Conservation (phyloP, 2,797 vertebrate genomes). For the Hybognathus amarus region DNA sequence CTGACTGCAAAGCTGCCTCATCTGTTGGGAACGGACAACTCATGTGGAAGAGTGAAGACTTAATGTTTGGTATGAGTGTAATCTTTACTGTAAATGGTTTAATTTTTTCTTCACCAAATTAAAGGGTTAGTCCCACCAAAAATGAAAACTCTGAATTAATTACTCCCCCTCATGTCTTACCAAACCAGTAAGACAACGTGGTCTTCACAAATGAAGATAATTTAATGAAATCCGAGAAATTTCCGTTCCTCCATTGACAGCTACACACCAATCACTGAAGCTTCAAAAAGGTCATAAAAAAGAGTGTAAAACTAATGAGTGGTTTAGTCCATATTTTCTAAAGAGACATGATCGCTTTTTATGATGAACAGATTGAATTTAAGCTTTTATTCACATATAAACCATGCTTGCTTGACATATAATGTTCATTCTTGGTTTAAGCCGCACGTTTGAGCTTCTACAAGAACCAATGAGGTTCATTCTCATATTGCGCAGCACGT, state of each 20-base stretch:
- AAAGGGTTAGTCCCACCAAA: background rate
- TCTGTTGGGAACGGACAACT: slow-evolving; percentile 15
- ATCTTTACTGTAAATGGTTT: background rate
- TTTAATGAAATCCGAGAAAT: background rate
- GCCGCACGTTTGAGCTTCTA: too few species aligned
- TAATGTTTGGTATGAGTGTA: slow-evolving; percentile 48
- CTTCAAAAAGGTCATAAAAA: too few species aligned
- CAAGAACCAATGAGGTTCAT: background rate
- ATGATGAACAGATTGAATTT: background rate
- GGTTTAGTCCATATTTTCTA: too few species aligned
- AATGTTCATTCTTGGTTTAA: too few species aligned
- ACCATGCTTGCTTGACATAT: too few species aligned
- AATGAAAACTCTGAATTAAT: background rate
- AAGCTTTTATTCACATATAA: background rate
- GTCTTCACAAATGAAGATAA: background rate
- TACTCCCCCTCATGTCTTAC: accelerated
- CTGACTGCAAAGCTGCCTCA: slow-evolving; percentile 6
- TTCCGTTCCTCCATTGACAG: background rate
- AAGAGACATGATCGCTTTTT: background rate
- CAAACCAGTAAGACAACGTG: background rate
- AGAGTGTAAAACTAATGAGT: too few species aligned
- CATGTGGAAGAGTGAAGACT: slow-evolving; percentile 35
- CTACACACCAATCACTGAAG: background rate
- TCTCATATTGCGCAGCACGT: background rate
- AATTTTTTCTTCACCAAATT: background rate